Conservation (phyloP, 2,888 invertebrate genomes). For the Oxyteleia sp. region DNA sequence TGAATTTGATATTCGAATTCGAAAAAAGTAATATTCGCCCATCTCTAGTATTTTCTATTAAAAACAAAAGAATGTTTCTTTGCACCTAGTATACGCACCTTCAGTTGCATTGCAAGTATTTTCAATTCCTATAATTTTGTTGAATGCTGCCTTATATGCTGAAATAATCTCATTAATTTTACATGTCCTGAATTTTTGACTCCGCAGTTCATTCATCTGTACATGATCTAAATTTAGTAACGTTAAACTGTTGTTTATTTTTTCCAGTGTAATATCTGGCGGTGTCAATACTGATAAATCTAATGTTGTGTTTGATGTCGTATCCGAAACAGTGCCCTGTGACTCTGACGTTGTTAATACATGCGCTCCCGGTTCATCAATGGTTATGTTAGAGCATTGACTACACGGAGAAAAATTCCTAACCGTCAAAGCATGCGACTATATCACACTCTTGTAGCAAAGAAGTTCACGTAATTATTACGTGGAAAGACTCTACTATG, state of each 20-base stretch:
- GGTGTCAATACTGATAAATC: constrained; percentile 31
- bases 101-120: constrained; percentile 12
- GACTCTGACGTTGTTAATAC: constrained; percentile 24
- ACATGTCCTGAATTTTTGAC: constrained; percentile 12
- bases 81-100: constrained; percentile 4
- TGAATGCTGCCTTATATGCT: constrained; percentile 36
- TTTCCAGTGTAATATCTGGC: constrained; percentile 30
- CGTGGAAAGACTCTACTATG: too few species aligned
- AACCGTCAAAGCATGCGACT: too few species aligned
- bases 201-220: constrained; percentile 22
- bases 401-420: too few species aligned
- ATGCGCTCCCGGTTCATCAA: constrained; percentile 24
- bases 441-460: too few species aligned
- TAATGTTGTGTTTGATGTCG: constrained; percentile 17
- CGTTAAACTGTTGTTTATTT: constrained; percentile 27
- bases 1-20: too few species aligned
- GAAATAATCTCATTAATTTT: constrained; percentile 46
- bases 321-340: constrained; percentile 15
- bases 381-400: constrained; percentile 23
- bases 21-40: too few species aligned
- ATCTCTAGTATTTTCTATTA: too few species aligned
- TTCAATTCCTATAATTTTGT: constrained; percentile 34
- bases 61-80: constrained; percentile 3
- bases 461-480: too few species aligned
- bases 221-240: constrained; percentile 24